Evolutionary conservation across 2,888 invertebrate genomes (phyloP), one percentile per base, ranked within the genome.

Genomic region (Syrphus vitripennis): DNA sequence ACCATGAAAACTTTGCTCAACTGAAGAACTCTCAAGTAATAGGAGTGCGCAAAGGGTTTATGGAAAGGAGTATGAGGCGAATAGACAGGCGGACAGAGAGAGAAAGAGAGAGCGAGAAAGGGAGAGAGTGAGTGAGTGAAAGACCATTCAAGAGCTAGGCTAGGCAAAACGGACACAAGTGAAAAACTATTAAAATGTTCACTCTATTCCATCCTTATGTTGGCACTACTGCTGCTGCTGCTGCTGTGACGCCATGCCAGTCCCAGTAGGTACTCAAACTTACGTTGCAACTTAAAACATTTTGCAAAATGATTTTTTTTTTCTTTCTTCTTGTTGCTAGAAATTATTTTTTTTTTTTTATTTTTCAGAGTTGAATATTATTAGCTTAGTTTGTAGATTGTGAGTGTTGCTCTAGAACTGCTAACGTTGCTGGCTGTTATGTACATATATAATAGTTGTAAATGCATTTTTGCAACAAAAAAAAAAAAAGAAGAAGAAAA

Each of bases 381-480:
- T 84, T 84, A 67, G 81, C 84, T 84, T 84, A 84, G 84, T 84
- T 84, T 84, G 81, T 53, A 55, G 53, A 67, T 79, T 79, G 65
- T 79, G 24, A 57, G 55, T 45, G 31, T 55, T 26, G 24, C 16
- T n/a, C n/a, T 40, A 48, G 45, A 42, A 45, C 40, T 61, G 63
- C 63, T 70, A 19, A 10, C 10, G 31, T 53, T 40, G 24, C 45
- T 50, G 34, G n/a, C n/a, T n/a, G n/a, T n/a, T n/a, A n/a, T n/a
- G n/a, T n/a, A n/a, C n/a, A n/a, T n/a, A n/a, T n/a, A n/a, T 31
- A 42, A 10, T 34, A 29, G 19, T 21, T 50, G 34, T 14, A 50
- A 50, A 34, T 81, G 59, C 16, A 40, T 55, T 76, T n/a, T 37
- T 63, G 24, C 16, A 63, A 70, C 37, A 63, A 24, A 34, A 67